Percentiles rank a stretch among this genome's conserved stretches.
These are phyloP conservation scores for Protodeltote pygarga DNA, from an alignment of 2,888 invertebrate species.

Conservation along the genomic window DNA sequence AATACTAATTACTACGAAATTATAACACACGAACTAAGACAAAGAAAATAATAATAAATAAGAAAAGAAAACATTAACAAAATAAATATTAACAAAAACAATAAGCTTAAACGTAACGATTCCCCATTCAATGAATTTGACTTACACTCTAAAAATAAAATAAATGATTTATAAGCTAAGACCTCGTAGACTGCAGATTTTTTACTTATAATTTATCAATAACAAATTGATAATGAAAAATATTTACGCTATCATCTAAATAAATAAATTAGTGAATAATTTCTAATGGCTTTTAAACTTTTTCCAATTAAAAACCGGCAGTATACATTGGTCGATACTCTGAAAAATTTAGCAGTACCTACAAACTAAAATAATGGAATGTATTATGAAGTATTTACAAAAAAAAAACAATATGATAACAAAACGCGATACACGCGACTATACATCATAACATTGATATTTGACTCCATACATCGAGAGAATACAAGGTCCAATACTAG, in stretches of 20 bases:
- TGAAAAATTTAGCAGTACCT: slow-evolving; percentile 28
- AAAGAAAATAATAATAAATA: slow-evolving; percentile 64
- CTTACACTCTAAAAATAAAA: slow-evolving; percentile 47
- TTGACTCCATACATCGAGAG: slow-evolving; percentile 22
- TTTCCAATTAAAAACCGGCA: slow-evolving; percentile 40
- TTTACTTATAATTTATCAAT: slow-evolving; percentile 27
- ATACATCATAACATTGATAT: slow-evolving; percentile 38
- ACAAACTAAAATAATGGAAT: slow-evolving; percentile 64
- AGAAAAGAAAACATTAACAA: slow-evolving; percentile 78
- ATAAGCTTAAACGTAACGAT: slow-evolving; percentile 85
- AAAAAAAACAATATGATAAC: slow-evolving; percentile 44
- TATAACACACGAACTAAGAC: slow-evolving; percentile 71
- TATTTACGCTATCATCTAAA: slow-evolving; percentile 28
- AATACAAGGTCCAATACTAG: slow-evolving; percentile 56
- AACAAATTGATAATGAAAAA: slow-evolving; percentile 36
- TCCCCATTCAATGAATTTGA: slow-evolving; percentile 73
- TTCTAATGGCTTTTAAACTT: slow-evolving; percentile 15
- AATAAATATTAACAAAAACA: slow-evolving; percentile 82
- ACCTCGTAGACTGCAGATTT: slow-evolving; percentile 36
- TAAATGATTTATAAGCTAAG: slow-evolving; percentile 27
- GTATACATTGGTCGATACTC: slow-evolving; percentile 19
- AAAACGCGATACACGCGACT: slow-evolving; percentile 45
- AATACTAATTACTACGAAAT: slow-evolving; percentile 53
- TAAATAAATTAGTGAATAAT: slow-evolving; percentile 44
- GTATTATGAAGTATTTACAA: slow-evolving; percentile 69